Conservation (phyloP, 2,797 vertebrate species). For the Danio tinwini region DNA sequence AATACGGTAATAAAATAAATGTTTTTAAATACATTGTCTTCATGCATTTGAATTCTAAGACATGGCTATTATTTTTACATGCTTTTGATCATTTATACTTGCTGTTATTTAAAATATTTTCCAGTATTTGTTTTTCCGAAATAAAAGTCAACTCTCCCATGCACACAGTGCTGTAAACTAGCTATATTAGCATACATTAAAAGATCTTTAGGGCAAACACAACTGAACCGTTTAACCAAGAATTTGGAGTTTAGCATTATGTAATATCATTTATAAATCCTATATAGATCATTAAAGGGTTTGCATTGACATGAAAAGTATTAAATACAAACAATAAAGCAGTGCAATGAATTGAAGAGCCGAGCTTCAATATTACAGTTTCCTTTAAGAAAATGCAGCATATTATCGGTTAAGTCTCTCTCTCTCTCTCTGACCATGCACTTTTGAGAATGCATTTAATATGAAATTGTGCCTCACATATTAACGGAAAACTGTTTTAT, state of each 20-base stretch:
- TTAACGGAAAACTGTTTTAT: not conserved
- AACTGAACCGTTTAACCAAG: not conserved
- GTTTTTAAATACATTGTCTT: conserved; percentile 42
- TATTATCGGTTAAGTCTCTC: conserved; percentile 1
- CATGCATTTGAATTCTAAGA: not conserved
- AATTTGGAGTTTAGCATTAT: conserved; percentile 30
- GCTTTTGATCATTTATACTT: not conserved
- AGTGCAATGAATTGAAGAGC: conserved; percentile 48
- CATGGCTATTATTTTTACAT: not conserved
- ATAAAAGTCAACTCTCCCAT: not conserved
- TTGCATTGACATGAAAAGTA: conserved; percentile 54
- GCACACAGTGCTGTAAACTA: conserved; percentile 45
- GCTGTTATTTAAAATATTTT: not conserved
- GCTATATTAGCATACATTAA: not conserved
- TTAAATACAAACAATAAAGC: conserved; percentile 49
- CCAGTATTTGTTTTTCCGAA: not conserved
- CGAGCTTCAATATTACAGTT: conserved; percentile 30
- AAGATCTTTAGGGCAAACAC: not conserved
- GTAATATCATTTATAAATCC: conserved; percentile 12
- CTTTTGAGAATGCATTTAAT: conserved; percentile 8
- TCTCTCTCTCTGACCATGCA: conserved; percentile 2
- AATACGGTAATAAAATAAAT: conserved; percentile 68
- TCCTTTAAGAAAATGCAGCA: conserved; percentile 35
- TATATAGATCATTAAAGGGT: conserved; percentile 20
- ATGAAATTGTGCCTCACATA: conserved; percentile 32